phyloP scores from a whole-genome alignment of 2,797 vertebrate species.

The Gymnothorax javanicus region DNA sequence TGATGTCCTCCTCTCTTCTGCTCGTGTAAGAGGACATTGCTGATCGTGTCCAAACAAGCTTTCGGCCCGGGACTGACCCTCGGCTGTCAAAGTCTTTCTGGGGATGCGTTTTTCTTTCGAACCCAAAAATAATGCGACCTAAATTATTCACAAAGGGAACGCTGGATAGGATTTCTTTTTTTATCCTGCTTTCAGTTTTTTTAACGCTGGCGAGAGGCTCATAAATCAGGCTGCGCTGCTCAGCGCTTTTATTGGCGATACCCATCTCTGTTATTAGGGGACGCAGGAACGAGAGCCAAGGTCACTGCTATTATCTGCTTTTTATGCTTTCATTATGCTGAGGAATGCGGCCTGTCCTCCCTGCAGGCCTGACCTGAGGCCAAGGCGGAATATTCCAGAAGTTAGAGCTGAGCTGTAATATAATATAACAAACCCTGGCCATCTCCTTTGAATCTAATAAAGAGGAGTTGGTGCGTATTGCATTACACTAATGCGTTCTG shows the following conservation, averaged over 20 bases:
- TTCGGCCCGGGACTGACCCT: not conserved
- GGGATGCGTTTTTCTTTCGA: not conserved
- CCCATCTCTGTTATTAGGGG: not conserved
- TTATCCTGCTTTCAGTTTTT: not conserved
- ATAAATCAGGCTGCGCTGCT: not conserved
- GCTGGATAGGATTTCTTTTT: too few species aligned
- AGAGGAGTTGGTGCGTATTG: not conserved
- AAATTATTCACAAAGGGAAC: not conserved
- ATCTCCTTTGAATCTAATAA: not conserved
- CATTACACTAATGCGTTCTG: not conserved
- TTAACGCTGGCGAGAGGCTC: not conserved
- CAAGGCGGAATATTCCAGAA: not conserved
- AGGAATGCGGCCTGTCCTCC: not conserved
- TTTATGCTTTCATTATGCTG: not conserved
- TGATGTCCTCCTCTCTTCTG: not conserved
- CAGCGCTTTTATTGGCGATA: not conserved
- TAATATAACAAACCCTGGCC: not conserved
- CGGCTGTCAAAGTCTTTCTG: not conserved
- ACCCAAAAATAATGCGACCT: constrained; percentile 2
- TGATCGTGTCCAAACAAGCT: not conserved
- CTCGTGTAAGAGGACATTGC: not conserved
- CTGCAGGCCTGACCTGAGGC: not conserved
- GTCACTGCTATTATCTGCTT: not conserved
- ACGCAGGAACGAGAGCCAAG: not conserved
- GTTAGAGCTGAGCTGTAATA: not conserved